Evolutionary conservation across 2,797 vertebrate species (phyloP), one percentile per base, ranked within the genome.

Genomic region (Alcedo quadribrachys): DNA sequence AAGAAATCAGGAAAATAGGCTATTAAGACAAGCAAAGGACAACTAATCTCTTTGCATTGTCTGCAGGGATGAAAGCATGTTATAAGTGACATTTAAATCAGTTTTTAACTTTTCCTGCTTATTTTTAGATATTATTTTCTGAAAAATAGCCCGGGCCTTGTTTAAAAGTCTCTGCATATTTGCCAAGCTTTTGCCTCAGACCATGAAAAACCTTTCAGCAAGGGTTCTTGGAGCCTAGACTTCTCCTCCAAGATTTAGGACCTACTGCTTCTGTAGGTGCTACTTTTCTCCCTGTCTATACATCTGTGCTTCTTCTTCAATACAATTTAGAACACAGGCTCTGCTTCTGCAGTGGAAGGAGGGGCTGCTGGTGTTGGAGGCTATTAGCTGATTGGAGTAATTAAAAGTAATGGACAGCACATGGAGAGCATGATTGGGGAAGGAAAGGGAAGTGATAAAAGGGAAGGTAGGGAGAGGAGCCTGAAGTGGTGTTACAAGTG

Each of bases 401-500:
- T 83, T 70, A 46, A 17, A 65, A 12, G 2, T n/a, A 62, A 37
- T 32, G 77, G 45, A 10, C 58, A 82, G 65, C 30, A 53, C 21
- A 7, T 24, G 45, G 15, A 19, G 43, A 27, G 35, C 57, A 16
- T 12, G 53, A 11, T 0, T 42, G 32, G 13, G 15, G 13, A 43
- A 27, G 27, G 62, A 50, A 8, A 54, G 30, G 5, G 15, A 28
- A 25, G n/a, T 16, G 22, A n/a, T 4, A 32, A 9, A 68, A n/a
- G 8, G 20, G 30, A 32, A 16, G 9, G n/a, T 3, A 55, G 24
- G 70, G 8, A n/a, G 28, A 24, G 8, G 1, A 3, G 22, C 7
- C 0, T 7, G 43, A 42, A 1, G 18, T 5, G 30, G 4, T 9
- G 1, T 9, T 0, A 0, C 15, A 30, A 8, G 2, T 1, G 27